Conservation (phyloP, 23 tunicate species). For the Phallusia fumigata region DNA sequence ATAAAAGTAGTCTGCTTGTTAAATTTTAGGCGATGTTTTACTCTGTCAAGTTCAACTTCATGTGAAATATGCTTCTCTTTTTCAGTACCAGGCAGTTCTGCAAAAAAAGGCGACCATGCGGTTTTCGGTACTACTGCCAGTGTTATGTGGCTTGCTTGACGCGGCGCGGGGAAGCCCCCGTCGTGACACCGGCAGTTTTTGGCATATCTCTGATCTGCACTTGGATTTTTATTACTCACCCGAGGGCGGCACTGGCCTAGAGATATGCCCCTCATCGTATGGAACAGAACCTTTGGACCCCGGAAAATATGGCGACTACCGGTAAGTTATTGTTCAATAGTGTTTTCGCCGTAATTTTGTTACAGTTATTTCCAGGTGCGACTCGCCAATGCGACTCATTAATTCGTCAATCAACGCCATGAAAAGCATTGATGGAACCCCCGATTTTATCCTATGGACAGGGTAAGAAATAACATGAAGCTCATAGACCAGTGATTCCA, state of each 20-base stretch:
- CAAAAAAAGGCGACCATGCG: too few species aligned
- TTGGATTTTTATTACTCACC: slow-evolving; percentile 10
- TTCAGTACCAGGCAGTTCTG: too few species aligned
- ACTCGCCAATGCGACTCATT: slow-evolving; percentile 53
- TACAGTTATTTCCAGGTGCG: slow-evolving; percentile 34
- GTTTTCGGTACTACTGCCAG: too few species aligned
- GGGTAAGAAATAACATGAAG: slow-evolving; percentile 33
- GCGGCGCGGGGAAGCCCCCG: not conserved
- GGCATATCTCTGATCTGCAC: slow-evolving; percentile 28
- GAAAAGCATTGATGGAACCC: slow-evolving; percentile 22
- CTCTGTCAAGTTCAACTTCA: too few species aligned
- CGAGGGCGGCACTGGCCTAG: not conserved
- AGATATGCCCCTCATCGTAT: slow-evolving; percentile 21
- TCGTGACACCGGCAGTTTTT: slow-evolving; percentile 14
- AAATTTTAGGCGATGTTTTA: too few species aligned
- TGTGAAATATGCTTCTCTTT: too few species aligned
- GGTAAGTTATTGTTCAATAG: not conserved
- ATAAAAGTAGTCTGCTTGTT: too few species aligned
- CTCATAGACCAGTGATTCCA: not conserved
- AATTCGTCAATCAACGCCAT: slow-evolving; percentile 53
- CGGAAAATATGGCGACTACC: slow-evolving; percentile 27
- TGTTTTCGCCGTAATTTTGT: not conserved
- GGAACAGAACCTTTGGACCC: slow-evolving; percentile 3
- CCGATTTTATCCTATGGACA: slow-evolving; percentile 71
- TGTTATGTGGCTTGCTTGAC: not conserved